phyloP scores from a whole-genome alignment of 2,113 vertebrate genomes.

The Myotis lucifugus region DNA sequence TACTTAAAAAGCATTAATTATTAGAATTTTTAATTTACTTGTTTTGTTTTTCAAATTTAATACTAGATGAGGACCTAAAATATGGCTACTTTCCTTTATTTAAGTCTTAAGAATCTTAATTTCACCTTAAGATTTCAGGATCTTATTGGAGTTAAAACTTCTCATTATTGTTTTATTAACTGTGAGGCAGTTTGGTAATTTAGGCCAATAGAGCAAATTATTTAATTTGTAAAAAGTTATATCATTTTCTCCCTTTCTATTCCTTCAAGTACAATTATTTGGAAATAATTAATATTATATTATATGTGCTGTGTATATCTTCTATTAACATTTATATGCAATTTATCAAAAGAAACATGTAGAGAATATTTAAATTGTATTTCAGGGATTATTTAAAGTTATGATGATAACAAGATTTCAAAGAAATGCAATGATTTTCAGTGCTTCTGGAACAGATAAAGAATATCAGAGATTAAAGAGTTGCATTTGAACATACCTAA shows the following conservation, averaged over 20 bases:
- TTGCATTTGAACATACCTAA: neutral
- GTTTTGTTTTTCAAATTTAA: constrained; percentile 49
- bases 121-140: neutral
- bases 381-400: neutral
- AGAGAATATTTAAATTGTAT: neutral
- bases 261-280: constrained; percentile 40
- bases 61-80: constrained; percentile 23
- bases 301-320: neutral
- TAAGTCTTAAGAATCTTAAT: neutral
- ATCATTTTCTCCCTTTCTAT: constrained; percentile 4
- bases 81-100: neutral
- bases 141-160: constrained; percentile 26
- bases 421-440: neutral
- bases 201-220: neutral
- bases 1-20: constrained; percentile 35
- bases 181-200: neutral
- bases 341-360: constrained; percentile 35
- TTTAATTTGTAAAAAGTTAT: constrained; percentile 44
- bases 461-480: neutral
- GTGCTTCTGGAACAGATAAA: neutral
- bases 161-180: constrained; percentile 23
- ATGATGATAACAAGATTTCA: neutral
- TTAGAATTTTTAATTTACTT: neutral
- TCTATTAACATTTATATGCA: neutral
- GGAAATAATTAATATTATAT: constrained; percentile 36